Evolutionary conservation across 2,888 invertebrate genomes (phyloP).

Genomic region (Carterocephalus palaemon): DNA sequence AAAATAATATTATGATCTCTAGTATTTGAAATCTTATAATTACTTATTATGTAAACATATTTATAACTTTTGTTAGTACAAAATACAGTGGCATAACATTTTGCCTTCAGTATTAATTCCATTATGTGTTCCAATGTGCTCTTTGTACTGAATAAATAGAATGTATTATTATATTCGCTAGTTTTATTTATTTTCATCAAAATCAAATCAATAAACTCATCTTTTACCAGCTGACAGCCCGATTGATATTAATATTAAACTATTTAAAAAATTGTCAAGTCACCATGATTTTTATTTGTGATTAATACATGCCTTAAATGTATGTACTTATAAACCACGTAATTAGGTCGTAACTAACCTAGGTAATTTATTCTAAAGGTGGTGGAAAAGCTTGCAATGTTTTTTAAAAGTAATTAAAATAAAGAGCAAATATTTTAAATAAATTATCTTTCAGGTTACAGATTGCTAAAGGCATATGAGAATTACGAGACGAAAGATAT

Average conservation of each 20-base stretch:
- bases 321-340: no score
- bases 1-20: constrained; percentile 34
- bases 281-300: no score
- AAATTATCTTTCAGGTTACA: neutral
- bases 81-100: constrained; percentile 45
- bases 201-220: no score
- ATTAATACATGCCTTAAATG: no score
- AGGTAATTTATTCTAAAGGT: no score
- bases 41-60: constrained; percentile 27
- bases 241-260: no score
- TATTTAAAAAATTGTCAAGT: no score
- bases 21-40: constrained; percentile 48
- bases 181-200: constrained; percentile 4
- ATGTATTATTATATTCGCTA: constrained; percentile 27
- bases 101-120: constrained; percentile 55
- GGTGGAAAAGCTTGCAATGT: no score
- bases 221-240: no score
- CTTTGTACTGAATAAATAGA: constrained; percentile 41
- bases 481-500: neutral
- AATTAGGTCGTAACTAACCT: no score
- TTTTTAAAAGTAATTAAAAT: no score
- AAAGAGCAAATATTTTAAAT: neutral
- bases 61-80: constrained; percentile 38
- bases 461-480: constrained; percentile 1
- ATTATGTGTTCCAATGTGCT: constrained; percentile 54